Percentiles rank a stretch among this genome's conserved stretches.
Conservation (phyloP, 2,888 invertebrate genomes). For the Tryphoninae sp. region DNA sequence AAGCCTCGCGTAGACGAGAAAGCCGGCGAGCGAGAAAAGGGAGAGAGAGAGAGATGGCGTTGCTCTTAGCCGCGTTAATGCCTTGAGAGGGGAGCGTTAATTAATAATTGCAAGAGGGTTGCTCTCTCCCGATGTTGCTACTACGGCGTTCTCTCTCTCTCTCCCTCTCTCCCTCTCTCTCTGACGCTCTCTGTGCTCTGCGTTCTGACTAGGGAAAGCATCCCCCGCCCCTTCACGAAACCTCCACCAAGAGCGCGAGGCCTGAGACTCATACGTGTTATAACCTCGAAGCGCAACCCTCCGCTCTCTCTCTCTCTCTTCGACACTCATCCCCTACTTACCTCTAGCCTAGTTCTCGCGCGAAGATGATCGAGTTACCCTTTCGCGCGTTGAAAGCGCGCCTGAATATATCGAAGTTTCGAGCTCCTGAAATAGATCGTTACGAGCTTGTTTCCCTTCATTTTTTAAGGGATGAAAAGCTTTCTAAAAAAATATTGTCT, state of each 20-base stretch:
- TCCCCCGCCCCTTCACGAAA: constrained; percentile 53
- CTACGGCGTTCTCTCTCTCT: constrained; percentile 54
- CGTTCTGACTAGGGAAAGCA: constrained; percentile 47
- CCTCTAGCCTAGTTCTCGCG: constrained; percentile 35
- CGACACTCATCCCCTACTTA: constrained; percentile 31
- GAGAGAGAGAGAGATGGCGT: constrained; percentile 49
- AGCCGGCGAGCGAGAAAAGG: constrained; percentile 41
- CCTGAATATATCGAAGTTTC: not conserved
- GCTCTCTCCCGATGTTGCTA: constrained; percentile 63
- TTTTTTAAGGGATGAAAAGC: not conserved
- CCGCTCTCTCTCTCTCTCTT: not conserved
- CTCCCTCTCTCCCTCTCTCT: constrained; percentile 14
- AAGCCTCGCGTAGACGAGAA: constrained; percentile 58
- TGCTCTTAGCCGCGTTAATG: constrained; percentile 78
- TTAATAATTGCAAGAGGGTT: constrained; percentile 80
- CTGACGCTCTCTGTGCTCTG: constrained; percentile 31
- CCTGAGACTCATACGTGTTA: constrained; percentile 67
- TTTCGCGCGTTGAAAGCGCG: constrained; percentile 21
- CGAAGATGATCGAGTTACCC: constrained; percentile 45
- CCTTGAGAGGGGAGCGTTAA: constrained; percentile 80
- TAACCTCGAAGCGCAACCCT: constrained; percentile 53
- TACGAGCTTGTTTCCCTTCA: not conserved
- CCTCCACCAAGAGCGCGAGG: constrained; percentile 60
- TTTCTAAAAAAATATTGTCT: no score
- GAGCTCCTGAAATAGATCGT: not conserved